Evolutionary conservation across 2,888 invertebrate genomes (phyloP), one percentile per base, ranked within the genome.

Genomic region (Drosophila buzzatii): DNA sequence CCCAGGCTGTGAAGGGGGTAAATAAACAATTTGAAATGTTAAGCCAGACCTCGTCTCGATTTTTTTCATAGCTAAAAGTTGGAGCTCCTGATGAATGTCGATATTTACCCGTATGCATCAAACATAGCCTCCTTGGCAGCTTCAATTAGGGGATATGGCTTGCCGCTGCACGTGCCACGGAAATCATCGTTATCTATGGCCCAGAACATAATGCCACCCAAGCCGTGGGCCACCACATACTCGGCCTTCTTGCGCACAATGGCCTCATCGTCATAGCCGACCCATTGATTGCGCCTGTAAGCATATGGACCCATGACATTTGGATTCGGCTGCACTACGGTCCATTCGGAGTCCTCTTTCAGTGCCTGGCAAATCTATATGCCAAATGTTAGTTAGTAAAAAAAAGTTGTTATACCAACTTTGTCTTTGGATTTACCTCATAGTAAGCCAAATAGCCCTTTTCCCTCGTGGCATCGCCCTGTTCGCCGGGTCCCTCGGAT

Each of bases 151-250:
- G 98, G 98, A 93, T 98, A 98, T 0, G 97, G 96, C 91, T 96
- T 96, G 33, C 95, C 96, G 79, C 96, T 96, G 91, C 98, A 98
- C 41, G 95, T 95, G n/a, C 98, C 98, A 53, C 98, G 95, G 94
- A 98, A 98, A 91, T 98, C 98, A 78, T 98, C 98, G 92, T 98
- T 98, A 93, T 98, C 98, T 82, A 98, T 96, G 0, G 98, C 97
- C 93, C 93, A 93, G 75, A 93, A 93, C 93, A 93, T 93, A 86
- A 92, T 86, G 90, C 98, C 98, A 83, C 98, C 98, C 31, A 98
- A 94, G 60, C 96, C 95, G 79, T 97, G 96, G 70, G 97, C 96
- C 39, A 96, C 96, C 1, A 97, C 98, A 91, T 97, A 98, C 85
- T 96, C 95, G 0, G 97, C 96, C 94, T 98, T 98, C 90, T 95